Conservation (phyloP, 2,797 vertebrate species). For the Lemur catta region DNA sequence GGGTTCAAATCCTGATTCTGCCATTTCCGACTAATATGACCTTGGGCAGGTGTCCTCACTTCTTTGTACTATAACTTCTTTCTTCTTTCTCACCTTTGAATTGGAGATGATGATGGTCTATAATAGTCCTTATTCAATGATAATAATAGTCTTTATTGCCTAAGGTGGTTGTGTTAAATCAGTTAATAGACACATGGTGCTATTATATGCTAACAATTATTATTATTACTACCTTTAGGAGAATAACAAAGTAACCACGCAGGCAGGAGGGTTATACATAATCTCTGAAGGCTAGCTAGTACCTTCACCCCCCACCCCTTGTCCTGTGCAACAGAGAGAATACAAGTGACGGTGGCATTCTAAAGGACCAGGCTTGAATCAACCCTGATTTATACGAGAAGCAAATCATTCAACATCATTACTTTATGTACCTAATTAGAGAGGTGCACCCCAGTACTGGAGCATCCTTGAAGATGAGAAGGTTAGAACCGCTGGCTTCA, state of each 20-base stretch:
- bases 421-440: not conserved
- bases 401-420: not conserved
- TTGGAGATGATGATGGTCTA: not conserved
- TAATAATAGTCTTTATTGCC: not conserved
- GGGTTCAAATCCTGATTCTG: not conserved
- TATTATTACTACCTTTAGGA: not conserved
- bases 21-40: not conserved
- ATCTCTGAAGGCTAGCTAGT: not conserved
- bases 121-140: not conserved
- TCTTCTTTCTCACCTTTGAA: not conserved
- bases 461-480: no score
- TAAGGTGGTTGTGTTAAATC: not conserved
- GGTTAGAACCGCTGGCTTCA: not conserved
- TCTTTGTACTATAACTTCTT: not conserved
- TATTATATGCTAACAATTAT: not conserved
- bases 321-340: not conserved
- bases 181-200: not conserved
- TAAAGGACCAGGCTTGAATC: not conserved
- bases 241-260: not conserved
- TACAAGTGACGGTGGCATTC: not conserved
- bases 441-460: not conserved
- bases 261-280: not conserved
- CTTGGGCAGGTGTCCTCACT: not conserved
- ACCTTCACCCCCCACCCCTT: not conserved
- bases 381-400: not conserved